Conservation (phyloP, 1,140 invertebrate species). For the Agrilus planipennis region DNA sequence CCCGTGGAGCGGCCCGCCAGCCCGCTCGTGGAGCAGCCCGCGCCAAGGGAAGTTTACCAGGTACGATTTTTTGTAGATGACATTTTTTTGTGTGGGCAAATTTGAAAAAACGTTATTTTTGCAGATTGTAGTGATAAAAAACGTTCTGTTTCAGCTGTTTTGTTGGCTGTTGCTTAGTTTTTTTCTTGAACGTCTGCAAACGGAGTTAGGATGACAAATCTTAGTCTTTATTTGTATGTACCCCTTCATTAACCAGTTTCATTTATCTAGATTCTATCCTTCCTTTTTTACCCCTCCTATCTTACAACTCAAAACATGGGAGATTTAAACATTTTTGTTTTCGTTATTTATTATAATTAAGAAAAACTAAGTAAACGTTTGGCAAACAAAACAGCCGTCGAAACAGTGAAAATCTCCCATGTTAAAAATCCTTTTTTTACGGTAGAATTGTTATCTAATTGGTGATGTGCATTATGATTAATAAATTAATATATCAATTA, state of each 20-base stretch:
- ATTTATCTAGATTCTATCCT: constrained; percentile 1
- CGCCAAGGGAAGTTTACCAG: constrained; percentile 92
- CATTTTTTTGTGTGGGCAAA: too few species aligned
- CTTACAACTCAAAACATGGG: constrained; percentile 1
- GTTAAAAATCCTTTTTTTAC: too few species aligned
- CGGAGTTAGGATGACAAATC: constrained; percentile 11
- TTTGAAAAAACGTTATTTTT: too few species aligned
- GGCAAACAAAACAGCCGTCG: constrained; percentile 3
- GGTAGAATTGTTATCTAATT: too few species aligned
- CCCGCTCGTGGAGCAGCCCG: constrained; percentile 60
- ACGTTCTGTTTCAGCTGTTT: constrained; percentile 23
- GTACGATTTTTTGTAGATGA: too few species aligned
- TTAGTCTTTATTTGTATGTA: constrained; percentile 9
- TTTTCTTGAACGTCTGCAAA: constrained; percentile 10
- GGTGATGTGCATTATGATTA: too few species aligned
- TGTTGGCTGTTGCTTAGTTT: constrained; percentile 28
- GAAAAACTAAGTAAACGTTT: constrained; percentile 6
- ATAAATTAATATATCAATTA: too few species aligned
- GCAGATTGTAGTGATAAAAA: too few species aligned
- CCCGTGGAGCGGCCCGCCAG: constrained; percentile 61
- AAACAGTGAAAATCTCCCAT: constrained; percentile 2
- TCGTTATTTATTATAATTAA: background rate
- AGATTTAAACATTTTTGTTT: background rate
- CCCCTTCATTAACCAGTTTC: constrained; percentile 4
- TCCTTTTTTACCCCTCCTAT: background rate